Percentiles rank a stretch among this genome's conserved stretches.
Evolutionary conservation across 2,113 vertebrate genomes (phyloP).

Genomic region (Tragulus kanchil): DNA sequence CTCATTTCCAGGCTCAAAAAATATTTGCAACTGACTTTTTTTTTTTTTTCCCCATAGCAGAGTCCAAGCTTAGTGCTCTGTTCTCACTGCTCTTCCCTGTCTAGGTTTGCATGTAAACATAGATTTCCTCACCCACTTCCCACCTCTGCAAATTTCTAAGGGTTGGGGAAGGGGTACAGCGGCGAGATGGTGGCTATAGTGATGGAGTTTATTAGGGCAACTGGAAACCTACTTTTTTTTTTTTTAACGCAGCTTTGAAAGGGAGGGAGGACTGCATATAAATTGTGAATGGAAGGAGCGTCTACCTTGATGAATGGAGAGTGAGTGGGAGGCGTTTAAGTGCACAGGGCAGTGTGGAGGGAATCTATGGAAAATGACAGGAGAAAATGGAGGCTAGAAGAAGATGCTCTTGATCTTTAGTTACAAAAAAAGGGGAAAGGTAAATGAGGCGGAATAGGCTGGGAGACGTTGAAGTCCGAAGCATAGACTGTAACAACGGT

Average conservation of each 20-base stretch:
- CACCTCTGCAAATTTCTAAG: background rate
- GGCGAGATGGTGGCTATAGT: background rate
- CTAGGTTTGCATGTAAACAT: background rate
- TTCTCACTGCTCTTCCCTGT: background rate
- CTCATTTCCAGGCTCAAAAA: background rate
- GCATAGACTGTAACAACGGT: background rate
- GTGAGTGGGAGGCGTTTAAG: slow-evolving; percentile 18
- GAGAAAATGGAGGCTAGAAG: background rate
- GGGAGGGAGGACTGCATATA: background rate
- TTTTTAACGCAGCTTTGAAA: background rate
- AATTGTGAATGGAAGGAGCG: slow-evolving; percentile 73
- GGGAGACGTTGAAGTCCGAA: background rate
- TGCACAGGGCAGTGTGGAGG: slow-evolving; percentile 72
- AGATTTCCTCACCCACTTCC: background rate
- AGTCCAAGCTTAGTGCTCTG: background rate
- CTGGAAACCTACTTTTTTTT: background rate
- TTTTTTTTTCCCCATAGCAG: background rate
- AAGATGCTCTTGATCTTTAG: background rate
- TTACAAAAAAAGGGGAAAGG: background rate
- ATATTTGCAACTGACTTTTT: background rate
- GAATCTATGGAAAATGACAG: slow-evolving; percentile 12
- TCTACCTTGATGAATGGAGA: slow-evolving; percentile 67
- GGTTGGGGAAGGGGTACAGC: background rate
- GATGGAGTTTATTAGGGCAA: background rate
- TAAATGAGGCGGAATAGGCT: background rate